Evolutionary conservation across 37 sponge, comb jelly and placozoan genomes (phyloP).

Genomic region (Ephydatia muelleri): DNA sequence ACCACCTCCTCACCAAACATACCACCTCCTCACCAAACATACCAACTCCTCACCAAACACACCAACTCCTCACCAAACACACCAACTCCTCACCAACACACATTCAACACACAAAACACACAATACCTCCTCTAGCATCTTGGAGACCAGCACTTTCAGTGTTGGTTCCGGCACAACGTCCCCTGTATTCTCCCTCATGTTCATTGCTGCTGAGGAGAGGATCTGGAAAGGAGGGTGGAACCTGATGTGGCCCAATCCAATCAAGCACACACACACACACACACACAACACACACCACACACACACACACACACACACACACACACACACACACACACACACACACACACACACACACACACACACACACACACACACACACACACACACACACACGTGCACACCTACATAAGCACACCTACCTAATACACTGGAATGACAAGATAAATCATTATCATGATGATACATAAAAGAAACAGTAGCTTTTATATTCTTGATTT

Average conservation of each 20-base stretch:
- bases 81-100: slow-evolving; percentile 23
- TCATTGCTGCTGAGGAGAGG: slow-evolving; percentile 56
- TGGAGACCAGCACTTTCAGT: slow-evolving; percentile 39
- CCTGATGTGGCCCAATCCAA: background rate
- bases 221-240: background rate
- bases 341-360: slow-evolving; percentile 39
- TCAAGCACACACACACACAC: too few species aligned
- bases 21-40: background rate
- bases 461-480: too few species aligned
- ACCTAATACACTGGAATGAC: too few species aligned
- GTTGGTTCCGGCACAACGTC: slow-evolving; percentile 65
- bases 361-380: slow-evolving; percentile 36
- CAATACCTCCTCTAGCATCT: slow-evolving; percentile 78
- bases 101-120: slow-evolving; percentile 17
- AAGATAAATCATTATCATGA: too few species aligned
- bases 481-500: too few species aligned
- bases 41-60: slow-evolving; percentile 5
- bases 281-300: background rate
- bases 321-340: slow-evolving; percentile 39
- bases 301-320: slow-evolving; percentile 8
- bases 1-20: background rate
- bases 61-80: slow-evolving; percentile 10
- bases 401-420: too few species aligned
- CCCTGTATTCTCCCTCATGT: slow-evolving; percentile 68
- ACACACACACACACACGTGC: background rate